Base-by-base conservation (phyloP, 2,113 vertebrate genomes). In the Lagopus leucura region DNA sequence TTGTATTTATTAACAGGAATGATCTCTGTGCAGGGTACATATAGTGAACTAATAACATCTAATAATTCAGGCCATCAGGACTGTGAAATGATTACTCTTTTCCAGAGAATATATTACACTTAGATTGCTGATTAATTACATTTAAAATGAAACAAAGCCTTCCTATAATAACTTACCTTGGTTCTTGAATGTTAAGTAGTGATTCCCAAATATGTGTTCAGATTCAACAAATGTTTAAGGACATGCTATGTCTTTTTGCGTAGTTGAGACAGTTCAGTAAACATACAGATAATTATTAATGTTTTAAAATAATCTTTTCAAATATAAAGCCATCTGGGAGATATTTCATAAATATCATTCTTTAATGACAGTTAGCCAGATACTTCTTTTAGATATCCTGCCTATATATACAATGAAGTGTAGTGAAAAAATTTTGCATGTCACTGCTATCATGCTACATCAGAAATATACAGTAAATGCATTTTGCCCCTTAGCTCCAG, bases 201-300 rank as follows among this genome's bases (percentile, higher is more conserved):
- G 34, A 86, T 80, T 93, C 74, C n/a, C 8, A 8, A 43, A 24
- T 69, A 73, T 20, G 12, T 48, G 16, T 54, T 74, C 82, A 89
- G 78, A 92, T 61, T 92, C 42, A 83, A 43, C 15, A 71, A 93
- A 85, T 66, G 17, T 77, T 95, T 89, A 89, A 89, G 82, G 81
- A 89, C 14, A 40, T 71, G 24, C 36, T 58, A 13, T 66, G 66
- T 91, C 55, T 93, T 79, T 89, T 92, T 81, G 72, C 14, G 38
- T 38, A 64, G 42, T 60, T 85, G 82, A 93, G 55, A 43, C 75
- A 88, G 58, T 87, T 92, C 84, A 82, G 52, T 89, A 95, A 93
- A 93, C 19, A 85, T 55, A 50, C 81, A 93, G 88, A 93, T 77
- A 81, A 67, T 88, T 78, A 94, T 85, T 94, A 86, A 86, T 30